phyloP scores from a whole-genome alignment of 2,888 invertebrate species.

The Oxyscelio sp. region DNA sequence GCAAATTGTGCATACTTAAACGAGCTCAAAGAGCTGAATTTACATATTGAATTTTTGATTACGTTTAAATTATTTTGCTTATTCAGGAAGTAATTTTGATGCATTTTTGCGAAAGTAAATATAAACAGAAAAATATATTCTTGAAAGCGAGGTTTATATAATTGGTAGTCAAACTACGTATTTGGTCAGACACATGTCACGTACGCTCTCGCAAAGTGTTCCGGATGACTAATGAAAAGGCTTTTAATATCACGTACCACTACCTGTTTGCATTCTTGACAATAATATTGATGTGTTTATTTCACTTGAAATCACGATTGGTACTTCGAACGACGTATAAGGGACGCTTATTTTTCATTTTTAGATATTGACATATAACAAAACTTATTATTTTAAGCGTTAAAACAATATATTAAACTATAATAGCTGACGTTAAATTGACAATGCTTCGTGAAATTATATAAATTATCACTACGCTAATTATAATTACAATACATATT shows the following conservation, averaged over 20 bases:
- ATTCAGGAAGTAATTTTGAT: not conserved
- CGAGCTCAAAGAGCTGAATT: too few species aligned
- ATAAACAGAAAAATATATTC: not conserved
- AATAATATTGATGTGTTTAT: conserved; percentile 55
- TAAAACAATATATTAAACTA: too few species aligned
- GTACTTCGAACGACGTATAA: conserved; percentile 1
- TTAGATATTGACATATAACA: too few species aligned
- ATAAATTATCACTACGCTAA: too few species aligned
- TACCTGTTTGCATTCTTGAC: conserved; percentile 64
- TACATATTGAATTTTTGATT: too few species aligned
- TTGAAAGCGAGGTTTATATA: conserved; percentile 25
- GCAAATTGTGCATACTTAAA: too few species aligned
- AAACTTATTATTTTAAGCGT: too few species aligned
- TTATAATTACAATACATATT: too few species aligned
- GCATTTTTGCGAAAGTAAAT: not conserved
- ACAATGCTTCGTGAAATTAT: too few species aligned
- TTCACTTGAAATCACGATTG: conserved; percentile 42
- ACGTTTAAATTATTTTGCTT: too few species aligned
- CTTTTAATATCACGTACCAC: conserved; percentile 55
- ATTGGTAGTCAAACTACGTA: conserved; percentile 39
- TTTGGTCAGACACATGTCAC: conserved; percentile 52
- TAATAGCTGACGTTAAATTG: too few species aligned
- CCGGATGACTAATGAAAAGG: conserved; percentile 40
- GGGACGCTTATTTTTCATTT: conserved; percentile 1
- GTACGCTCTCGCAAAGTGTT: conserved; percentile 44